Base-by-base conservation (phyloP, 2,797 vertebrate genomes). In the Coracias cyanogaster region DNA sequence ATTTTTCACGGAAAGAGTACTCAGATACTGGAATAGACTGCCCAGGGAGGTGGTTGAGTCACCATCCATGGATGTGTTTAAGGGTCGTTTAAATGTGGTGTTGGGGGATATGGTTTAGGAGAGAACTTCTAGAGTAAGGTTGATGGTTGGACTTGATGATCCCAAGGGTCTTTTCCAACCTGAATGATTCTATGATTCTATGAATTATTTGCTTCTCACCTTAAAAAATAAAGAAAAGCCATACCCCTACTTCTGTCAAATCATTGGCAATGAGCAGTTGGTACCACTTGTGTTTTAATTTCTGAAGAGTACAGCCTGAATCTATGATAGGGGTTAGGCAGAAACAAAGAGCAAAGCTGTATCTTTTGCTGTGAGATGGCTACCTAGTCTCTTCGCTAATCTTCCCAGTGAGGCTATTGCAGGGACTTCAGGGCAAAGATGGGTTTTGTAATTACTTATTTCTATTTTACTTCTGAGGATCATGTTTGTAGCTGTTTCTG, bases 331-430 rank as follows among this genome's bases (percentile, higher is more conserved):
- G 41, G 11, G 16, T 54, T 17, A 41, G 51, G 7, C 54, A 76
- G 58, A 66, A 65, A 58, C 28, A 5, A 70, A 45, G 52, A 33
- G 19, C 13, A 49, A 62, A 45, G 12, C 26, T 15, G 1, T 10
- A 8, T 2, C 26, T 58, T 39, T 43, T n/a, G 24, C 28, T 39
- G 6, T 10, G 10, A 7, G 31, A 2, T 39, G 8, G 55, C 16
- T 70, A 1, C 19, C 49, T 7, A 7, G 14, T 7, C 0, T 2
- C 0, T 58, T 62, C 0, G 0, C 12, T 39, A 3, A 7, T 12
- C 2, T 3, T 82, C 6, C 2, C 0, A 3, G 1, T 13, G 5
- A 29, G 3, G 3, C 3, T n/a, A 1, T 28, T 66, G 19, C 0
- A 45, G 15, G 20, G 31, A 3, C 7, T 7, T 12, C 5, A 20